Conservation (phyloP, 2,888 invertebrate species). For the Marasmarcha lunaedactyla region DNA sequence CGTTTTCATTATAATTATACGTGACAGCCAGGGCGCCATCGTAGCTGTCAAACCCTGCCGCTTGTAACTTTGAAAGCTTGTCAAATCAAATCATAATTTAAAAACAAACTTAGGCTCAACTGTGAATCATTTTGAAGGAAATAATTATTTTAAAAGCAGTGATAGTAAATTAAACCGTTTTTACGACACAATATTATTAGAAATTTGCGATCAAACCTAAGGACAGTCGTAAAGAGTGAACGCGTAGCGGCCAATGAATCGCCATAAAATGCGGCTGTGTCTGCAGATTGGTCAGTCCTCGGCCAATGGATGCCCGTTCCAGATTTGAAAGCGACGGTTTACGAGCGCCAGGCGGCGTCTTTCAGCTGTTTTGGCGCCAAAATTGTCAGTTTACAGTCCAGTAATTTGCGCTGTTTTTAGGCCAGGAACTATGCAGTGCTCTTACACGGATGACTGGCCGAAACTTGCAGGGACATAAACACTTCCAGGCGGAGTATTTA, state of each 20-base stretch:
- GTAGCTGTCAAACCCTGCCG: background rate
- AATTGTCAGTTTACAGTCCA: constrained; percentile 46
- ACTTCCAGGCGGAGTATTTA: too few relatives aligned
- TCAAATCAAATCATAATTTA: background rate
- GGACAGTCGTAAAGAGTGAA: constrained; percentile 62
- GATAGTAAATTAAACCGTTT: constrained; percentile 57
- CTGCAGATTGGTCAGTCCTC: constrained; percentile 46
- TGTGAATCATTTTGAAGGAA: constrained; percentile 50
- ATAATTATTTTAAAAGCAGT: constrained; percentile 56
- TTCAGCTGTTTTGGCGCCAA: constrained; percentile 66
- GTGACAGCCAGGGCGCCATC: constrained; percentile 13
- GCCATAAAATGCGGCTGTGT: constrained; percentile 53
- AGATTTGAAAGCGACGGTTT: constrained; percentile 66
- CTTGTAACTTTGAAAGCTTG: background rate
- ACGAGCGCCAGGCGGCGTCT: constrained; percentile 56
- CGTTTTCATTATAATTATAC: constrained; percentile 16
- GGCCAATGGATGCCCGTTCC: constrained; percentile 49
- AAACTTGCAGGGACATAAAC: too few relatives aligned
- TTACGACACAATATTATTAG: constrained; percentile 68
- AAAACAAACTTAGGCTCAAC: background rate
- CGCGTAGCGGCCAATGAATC: constrained; percentile 50
- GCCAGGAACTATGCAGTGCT: constrained; percentile 9
- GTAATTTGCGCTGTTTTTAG: constrained; percentile 20
- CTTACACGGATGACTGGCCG: constrained; percentile 2
- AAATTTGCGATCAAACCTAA: constrained; percentile 64